phyloP scores from a whole-genome alignment of 2,113 vertebrate genomes.

The Notarius quadriscutis region DNA sequence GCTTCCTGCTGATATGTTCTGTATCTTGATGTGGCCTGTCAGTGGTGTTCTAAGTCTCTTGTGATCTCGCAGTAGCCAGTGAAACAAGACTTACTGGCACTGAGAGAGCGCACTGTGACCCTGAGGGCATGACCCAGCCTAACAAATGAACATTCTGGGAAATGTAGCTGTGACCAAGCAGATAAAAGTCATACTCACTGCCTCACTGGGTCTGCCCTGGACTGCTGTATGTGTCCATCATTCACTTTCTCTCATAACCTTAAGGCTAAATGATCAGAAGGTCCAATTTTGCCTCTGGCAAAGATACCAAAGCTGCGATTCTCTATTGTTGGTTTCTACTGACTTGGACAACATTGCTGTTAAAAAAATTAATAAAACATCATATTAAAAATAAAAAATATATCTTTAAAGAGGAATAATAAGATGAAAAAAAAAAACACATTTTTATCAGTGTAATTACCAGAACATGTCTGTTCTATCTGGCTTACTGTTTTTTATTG shows the following conservation, averaged over 20 bases:
- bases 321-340: slow-evolving; percentile 9
- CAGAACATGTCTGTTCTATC: background rate
- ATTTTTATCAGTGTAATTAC: background rate
- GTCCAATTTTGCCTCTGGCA: background rate
- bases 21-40: background rate
- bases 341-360: background rate
- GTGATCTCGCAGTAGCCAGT: background rate
- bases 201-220: background rate
- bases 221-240: background rate
- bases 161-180: background rate
- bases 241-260: background rate
- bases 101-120: background rate
- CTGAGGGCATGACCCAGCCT: background rate
- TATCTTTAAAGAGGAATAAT: background rate
- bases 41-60: background rate
- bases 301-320: slow-evolving; percentile 14
- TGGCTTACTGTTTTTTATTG: background rate
- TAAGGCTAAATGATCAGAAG: slow-evolving; percentile 15
- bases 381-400: too few species aligned
- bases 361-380: background rate
- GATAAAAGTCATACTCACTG: background rate
- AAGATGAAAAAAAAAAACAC: background rate
- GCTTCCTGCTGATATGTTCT: background rate
- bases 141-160: background rate
- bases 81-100: background rate